phyloP scores from a whole-genome alignment of 2,797 vertebrate genomes.

The Brachyalestes nurse region DNA sequence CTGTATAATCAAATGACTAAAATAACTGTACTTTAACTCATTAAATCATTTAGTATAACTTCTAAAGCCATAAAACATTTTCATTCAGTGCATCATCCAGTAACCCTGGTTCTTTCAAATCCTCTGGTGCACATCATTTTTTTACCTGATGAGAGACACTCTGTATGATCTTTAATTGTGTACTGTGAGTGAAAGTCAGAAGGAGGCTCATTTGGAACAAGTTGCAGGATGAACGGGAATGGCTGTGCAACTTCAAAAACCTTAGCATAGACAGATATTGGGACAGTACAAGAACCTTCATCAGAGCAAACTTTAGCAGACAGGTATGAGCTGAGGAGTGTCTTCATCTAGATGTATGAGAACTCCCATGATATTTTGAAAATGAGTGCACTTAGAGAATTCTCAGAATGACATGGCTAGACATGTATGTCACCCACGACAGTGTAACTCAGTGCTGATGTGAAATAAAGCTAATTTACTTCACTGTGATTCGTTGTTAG shows the following conservation, averaged over 20 bases:
- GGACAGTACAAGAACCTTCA: neutral
- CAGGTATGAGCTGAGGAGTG: neutral
- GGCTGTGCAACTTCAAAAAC: neutral
- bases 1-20: too few relatives aligned
- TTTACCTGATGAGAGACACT: too few relatives aligned
- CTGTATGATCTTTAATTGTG: conserved; percentile 32
- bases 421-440: too few relatives aligned
- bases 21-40: too few relatives aligned
- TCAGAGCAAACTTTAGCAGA: neutral
- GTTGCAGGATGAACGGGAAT: conserved; percentile 8
- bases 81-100: neutral
- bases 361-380: too few relatives aligned
- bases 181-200: neutral
- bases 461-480: too few relatives aligned
- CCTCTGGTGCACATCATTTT: neutral
- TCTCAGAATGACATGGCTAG: too few relatives aligned
- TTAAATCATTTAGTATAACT: neutral
- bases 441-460: too few relatives aligned
- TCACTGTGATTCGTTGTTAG: too few relatives aligned
- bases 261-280: neutral
- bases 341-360: neutral
- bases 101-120: neutral
- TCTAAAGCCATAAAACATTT: neutral
- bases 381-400: too few relatives aligned
- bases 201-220: neutral